Conservation (phyloP, 2,797 vertebrate genomes). For the Lagocephalus sceleratus region DNA sequence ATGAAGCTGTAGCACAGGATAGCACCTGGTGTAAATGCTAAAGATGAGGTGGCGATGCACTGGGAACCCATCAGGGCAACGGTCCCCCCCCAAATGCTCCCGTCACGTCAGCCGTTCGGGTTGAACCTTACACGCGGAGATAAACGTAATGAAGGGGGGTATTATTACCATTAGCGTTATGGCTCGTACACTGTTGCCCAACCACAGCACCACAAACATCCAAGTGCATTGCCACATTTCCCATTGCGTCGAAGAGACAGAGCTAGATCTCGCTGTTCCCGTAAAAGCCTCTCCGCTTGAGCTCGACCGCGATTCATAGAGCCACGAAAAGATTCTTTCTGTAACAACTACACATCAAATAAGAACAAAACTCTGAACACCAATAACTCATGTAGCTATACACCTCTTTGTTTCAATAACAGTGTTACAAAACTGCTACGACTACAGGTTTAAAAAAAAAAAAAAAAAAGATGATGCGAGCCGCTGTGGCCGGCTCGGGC, state of each 20-base stretch:
- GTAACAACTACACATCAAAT: conserved; percentile 44
- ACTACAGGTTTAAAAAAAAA: conserved; percentile 54
- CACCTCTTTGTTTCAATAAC: conserved; percentile 55
- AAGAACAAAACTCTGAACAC: conserved; percentile 56
- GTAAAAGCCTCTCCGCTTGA: conserved; percentile 24
- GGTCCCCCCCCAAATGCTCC: conserved; percentile 7
- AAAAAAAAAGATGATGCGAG: conserved; percentile 47
- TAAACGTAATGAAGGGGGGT: not conserved
- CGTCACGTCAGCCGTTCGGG: no score
- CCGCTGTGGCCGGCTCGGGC: conserved; percentile 64
- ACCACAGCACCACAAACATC: not conserved
- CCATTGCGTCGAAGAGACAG: conserved; percentile 25
- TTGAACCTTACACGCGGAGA: no score
- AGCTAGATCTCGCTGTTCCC: conserved; percentile 7
- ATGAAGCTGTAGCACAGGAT: conserved; percentile 56
- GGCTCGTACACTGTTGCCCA: conserved; percentile 14
- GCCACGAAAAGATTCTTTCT: conserved; percentile 24
- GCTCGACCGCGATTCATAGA: conserved; percentile 31
- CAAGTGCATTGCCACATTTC: conserved; percentile 9
- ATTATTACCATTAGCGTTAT: not conserved
- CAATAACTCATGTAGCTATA: conserved; percentile 68
- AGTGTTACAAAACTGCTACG: conserved; percentile 68
- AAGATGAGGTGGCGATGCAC: conserved; percentile 16
- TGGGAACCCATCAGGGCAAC: not conserved
- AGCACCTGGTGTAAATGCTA: conserved; percentile 52